Evolutionary conservation across 2,888 invertebrate species (phyloP), one percentile per base, ranked within the genome.

Genomic region (Microctonus aethiopoides): DNA sequence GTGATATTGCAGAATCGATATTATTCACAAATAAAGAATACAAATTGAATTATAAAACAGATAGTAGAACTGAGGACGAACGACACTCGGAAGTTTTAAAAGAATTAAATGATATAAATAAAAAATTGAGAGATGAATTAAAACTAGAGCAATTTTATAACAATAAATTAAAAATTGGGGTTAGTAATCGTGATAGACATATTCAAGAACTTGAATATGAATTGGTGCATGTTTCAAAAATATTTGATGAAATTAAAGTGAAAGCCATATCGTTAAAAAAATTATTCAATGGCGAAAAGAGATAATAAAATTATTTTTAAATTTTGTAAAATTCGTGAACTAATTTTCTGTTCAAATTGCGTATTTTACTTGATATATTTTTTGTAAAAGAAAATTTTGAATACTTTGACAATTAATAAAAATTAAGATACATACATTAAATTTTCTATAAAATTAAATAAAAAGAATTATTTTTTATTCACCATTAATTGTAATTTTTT

Each of bases 191-290:
- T 22, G 84, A 85, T 66, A 83, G 81, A 74, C 77, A 75, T 22
- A 85, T 86, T 67, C 84, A 85, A 67, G 84, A 85, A 41, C 73
- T 86, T 9, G 83, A 84, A 34, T 84, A 84, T 84, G 86, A 86
- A 67, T 72, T 86, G 11, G 81, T 81, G 11, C 84, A 84, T 63
- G 84, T 84, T 0, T 82, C 86, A 0, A 85, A 84, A 62, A 83
- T 80, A 67, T 80, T 85, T 4, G 85, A 84, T n/a, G 76, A 84
- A 34, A 80, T 84, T 9, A 84, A 83, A 68, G 84, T 80, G 51
- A 86, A 84, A 66, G 77, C 81, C 0, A 82, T 11, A 1, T 24
- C 51, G 34, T 16, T 34, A 32, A 39, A 61, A 22, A 39, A 39
- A 39, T n/a, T 39, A n/a, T n/a, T 39, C n/a, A 13, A 13, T 13